Conservation (phyloP, 2,797 vertebrate genomes). For the Melanotaenia boesemani region DNA sequence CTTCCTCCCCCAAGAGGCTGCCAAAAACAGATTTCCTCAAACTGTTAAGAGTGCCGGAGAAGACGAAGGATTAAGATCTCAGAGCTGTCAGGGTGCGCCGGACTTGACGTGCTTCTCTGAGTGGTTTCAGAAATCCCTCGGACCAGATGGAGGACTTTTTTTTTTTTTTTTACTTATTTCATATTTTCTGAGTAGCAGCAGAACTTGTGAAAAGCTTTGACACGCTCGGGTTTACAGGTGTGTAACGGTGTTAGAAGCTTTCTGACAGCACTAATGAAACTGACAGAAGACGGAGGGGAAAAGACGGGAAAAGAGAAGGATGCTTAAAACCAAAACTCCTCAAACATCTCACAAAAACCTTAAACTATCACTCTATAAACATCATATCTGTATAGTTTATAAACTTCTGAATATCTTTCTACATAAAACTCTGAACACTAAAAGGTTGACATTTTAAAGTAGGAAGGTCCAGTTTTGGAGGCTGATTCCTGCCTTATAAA, state of each 20-base stretch:
- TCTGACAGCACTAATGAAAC: slow-evolving; percentile 65
- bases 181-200: slow-evolving; percentile 24
- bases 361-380: background rate
- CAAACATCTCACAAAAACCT: background rate
- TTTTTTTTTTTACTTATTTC: background rate
- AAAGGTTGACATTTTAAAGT: slow-evolving; percentile 1
- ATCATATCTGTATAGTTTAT: background rate
- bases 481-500: too few relatives aligned
- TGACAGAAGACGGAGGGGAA: slow-evolving; percentile 43
- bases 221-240: slow-evolving; percentile 74
- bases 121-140: slow-evolving; percentile 40
- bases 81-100: slow-evolving; percentile 55
- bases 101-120: slow-evolving; percentile 18
- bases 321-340: background rate
- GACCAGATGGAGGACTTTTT: slow-evolving; percentile 22
- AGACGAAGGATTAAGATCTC: slow-evolving; percentile 72
- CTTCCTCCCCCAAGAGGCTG: slow-evolving; percentile 52
- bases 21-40: slow-evolving; percentile 70
- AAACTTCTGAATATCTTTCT: slow-evolving; percentile 13
- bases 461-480: too few relatives aligned
- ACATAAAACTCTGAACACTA: slow-evolving; percentile 38
- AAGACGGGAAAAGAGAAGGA: background rate
- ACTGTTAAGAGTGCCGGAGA: slow-evolving; percentile 59
- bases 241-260: slow-evolving; percentile 68
- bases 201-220: slow-evolving; percentile 78